Conservation (phyloP, 2,797 vertebrate species). For the Triplophysa yarkandensis region DNA sequence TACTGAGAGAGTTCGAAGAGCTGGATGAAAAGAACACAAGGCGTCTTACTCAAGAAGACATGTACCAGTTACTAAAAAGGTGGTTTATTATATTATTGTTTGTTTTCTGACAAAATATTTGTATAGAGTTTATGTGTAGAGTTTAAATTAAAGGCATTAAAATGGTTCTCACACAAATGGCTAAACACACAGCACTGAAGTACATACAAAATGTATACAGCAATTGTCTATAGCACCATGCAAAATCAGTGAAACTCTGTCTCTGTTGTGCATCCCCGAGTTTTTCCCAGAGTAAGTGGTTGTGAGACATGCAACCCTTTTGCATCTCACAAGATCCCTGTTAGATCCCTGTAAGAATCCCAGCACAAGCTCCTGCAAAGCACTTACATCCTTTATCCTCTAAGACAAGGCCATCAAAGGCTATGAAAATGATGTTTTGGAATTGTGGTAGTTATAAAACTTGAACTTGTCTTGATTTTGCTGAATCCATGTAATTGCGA, state of each 20-base stretch:
- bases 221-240: slow-evolving; percentile 72
- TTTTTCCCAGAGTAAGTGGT: slow-evolving; percentile 73
- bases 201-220: slow-evolving; percentile 12
- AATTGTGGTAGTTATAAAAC: slow-evolving; percentile 80
- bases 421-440: slow-evolving; percentile 79
- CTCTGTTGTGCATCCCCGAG: slow-evolving; percentile 60
- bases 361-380: slow-evolving; percentile 47
- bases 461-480: too few species aligned
- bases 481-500: too few species aligned
- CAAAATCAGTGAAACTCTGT: slow-evolving; percentile 73
- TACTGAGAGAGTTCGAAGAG: slow-evolving; percentile 61
- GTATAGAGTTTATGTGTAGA: slow-evolving; percentile 44
- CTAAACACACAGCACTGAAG: background rate
- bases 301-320: slow-evolving; percentile 74
- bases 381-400: slow-evolving; percentile 71
- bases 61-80: slow-evolving; percentile 58
- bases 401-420: slow-evolving; percentile 69
- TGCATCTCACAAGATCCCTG: slow-evolving; percentile 66
- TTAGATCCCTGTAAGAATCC: slow-evolving; percentile 63
- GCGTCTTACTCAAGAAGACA: slow-evolving; percentile 50
- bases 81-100: slow-evolving; percentile 57
- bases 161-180: slow-evolving; percentile 7
- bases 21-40: slow-evolving; percentile 60
- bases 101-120: slow-evolving; percentile 63
- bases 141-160: background rate